phyloP scores from a whole-genome alignment of 2,888 invertebrate genomes.

The Arctia plantaginis region DNA sequence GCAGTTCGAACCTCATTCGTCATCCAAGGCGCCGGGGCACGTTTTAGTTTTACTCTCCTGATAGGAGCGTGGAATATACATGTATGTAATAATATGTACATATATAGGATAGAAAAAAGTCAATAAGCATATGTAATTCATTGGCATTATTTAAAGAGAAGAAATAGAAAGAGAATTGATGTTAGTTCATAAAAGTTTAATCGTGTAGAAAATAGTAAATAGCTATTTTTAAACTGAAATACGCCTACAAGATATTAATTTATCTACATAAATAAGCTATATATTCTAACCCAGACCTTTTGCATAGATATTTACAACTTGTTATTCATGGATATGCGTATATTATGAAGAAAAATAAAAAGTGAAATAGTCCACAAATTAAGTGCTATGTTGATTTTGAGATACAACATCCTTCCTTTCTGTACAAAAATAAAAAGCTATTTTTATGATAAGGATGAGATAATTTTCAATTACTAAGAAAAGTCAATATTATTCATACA shows the following conservation, averaged over 20 bases:
- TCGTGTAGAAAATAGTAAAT: too few relatives aligned
- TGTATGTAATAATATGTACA: neutral
- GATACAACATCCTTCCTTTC: neutral
- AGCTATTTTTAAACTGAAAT: too few relatives aligned
- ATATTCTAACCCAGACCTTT: neutral
- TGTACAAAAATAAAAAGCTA: neutral
- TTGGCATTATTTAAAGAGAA: neutral
- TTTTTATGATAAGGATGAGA: neutral
- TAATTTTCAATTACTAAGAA: slow-evolving; percentile 9
- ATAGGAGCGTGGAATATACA: too few relatives aligned
- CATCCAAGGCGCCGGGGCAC: too few relatives aligned
- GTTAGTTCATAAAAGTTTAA: too few relatives aligned
- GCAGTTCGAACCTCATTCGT: too few relatives aligned
- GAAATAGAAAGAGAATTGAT: too few relatives aligned
- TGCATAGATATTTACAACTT: neutral
- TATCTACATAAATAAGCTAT: too few relatives aligned
- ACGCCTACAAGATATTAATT: too few relatives aligned
- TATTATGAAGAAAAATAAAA: too few relatives aligned
- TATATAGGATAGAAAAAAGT: neutral
- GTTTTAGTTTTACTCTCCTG: too few relatives aligned
- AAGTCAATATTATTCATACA: slow-evolving; percentile 30
- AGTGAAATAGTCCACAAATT: too few relatives aligned
- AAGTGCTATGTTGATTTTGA: neutral
- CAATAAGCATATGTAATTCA: slow-evolving; percentile 15
- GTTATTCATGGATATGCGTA: neutral